Conservation (phyloP, 2,113 vertebrate genomes). For the Elgaria multicarinata region DNA sequence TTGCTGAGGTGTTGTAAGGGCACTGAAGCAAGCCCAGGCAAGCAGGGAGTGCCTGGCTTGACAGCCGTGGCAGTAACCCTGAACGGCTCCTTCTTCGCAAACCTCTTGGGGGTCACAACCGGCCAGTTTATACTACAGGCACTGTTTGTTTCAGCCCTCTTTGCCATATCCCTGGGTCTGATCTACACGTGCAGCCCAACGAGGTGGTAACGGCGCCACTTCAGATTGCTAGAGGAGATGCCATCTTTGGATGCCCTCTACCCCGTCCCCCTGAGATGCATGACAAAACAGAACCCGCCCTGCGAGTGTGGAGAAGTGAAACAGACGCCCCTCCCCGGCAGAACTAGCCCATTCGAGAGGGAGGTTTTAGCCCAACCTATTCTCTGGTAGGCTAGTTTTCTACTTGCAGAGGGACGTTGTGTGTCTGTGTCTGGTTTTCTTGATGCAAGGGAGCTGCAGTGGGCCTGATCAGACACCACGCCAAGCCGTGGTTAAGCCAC, state of each 20-base stretch:
- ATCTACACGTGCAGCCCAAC: not conserved
- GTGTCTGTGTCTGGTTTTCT: not conserved
- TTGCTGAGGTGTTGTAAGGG: not conserved
- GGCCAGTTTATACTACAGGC: not conserved
- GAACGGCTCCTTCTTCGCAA: not conserved
- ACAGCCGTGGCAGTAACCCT: not conserved
- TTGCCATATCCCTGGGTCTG: not conserved
- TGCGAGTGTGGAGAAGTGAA: not conserved
- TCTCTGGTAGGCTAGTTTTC: not conserved
- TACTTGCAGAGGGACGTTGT: not conserved
- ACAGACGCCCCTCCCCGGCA: not conserved
- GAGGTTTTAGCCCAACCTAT: not conserved
- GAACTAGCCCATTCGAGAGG: not conserved
- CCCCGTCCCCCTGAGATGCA: not conserved
- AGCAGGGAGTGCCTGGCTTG: not conserved
- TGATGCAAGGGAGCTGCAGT: not conserved
- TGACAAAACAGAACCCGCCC: not conserved
- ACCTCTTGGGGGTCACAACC: too few relatives aligned
- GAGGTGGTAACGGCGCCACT: not conserved
- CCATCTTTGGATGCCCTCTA: not conserved
- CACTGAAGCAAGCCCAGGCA: not conserved
- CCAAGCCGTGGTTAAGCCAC: too few relatives aligned
- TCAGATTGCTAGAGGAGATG: not conserved
- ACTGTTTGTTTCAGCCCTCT: not conserved
- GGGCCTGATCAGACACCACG: too few relatives aligned